Base-by-base conservation (phyloP, 64 coral and sea anemone species). In the Stichodactyla helianthus region DNA sequence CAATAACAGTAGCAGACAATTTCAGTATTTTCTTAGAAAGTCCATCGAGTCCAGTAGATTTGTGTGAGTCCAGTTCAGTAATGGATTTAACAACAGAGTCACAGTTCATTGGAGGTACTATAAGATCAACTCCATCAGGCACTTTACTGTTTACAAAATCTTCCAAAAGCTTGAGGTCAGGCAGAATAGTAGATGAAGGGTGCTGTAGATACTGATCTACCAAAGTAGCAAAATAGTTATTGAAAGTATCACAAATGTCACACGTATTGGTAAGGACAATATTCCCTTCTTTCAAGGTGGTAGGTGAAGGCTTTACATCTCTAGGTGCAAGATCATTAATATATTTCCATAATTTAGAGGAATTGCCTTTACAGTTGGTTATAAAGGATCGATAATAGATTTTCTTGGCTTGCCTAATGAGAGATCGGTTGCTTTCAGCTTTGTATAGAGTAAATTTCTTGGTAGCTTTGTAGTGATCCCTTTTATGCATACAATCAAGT, bases 301-400 rank as follows among this genome's bases (percentile, higher is more conserved):
- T 80, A 7, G 77, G 77, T 51, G 31, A 1, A 7, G 82, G 20
- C 60, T 84, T 84, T 12, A 35, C 7, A 25, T 84, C 82, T 62
- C 14, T 84, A 26, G 82, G 82, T 5, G 53, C 14, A 26, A 84
- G 5, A 4, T 84, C 54, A 27, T 84, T 84, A 4, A 84, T 58
- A 84, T 84, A 44, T 61, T 84, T 84, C 82, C 82, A 61, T 84
- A 84, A 54, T 62, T 84, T 84, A 6, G n/a, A 84, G 6, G 82
- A 84, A 27, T 84, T n/a, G 27, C 82, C 58, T 84, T 84, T 59
- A 61, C 55, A 26, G 2, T 83, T 57, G 10, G 55, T 57, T 10
- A 84, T 84, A 54, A 54, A 84, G 4, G 82, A 22, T 84, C 60
- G 19, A 4, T 59, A 84, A 16, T 84, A 84, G 13, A 0, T 59